These are phyloP conservation scores for Penaeus monodon DNA, from an alignment of 2,888 invertebrate genomes.

Conservation along the genomic window DNA sequence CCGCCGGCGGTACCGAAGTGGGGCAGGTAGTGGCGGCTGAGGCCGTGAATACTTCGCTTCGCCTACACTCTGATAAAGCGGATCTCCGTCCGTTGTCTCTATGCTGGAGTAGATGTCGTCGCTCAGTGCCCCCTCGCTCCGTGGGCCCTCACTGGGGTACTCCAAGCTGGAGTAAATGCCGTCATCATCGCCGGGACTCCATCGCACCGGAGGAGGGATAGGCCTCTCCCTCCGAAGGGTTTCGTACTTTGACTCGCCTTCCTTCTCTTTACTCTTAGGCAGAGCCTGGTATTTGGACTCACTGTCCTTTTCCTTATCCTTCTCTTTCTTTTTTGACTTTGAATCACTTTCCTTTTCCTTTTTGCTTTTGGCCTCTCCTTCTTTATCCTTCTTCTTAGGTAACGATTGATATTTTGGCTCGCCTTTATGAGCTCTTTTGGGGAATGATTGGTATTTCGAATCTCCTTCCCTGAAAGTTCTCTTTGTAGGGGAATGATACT, in stretches of 20 bases:
- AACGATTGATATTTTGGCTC: slow-evolving; percentile 52
- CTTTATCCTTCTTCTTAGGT: slow-evolving; percentile 43
- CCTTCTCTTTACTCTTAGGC: slow-evolving; percentile 36
- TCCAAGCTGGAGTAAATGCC: slow-evolving; percentile 63
- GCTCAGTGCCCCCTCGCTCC: slow-evolving; percentile 45
- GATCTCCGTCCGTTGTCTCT: slow-evolving; percentile 55
- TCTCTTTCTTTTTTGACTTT: slow-evolving; percentile 5
- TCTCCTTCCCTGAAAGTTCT: slow-evolving; percentile 53
- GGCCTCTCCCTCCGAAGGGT: slow-evolving; percentile 28
- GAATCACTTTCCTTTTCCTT: slow-evolving; percentile 34
- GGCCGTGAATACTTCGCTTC: slow-evolving; percentile 62
- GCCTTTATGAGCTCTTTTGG: slow-evolving; percentile 39
- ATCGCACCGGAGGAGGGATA: slow-evolving; percentile 38
- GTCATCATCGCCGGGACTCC: slow-evolving; percentile 62
- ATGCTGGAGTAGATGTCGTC: slow-evolving; percentile 64
- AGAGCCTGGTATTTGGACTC: slow-evolving; percentile 31
- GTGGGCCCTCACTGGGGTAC: slow-evolving; percentile 44
- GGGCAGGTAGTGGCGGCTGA: slow-evolving; percentile 63
- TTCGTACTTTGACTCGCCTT: not conserved
- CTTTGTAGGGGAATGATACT: slow-evolving; percentile 51
- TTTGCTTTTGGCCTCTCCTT: slow-evolving; percentile 19
- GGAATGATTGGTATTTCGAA: slow-evolving; percentile 29
- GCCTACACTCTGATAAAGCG: slow-evolving; percentile 59
- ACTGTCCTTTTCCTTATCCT: not conserved
- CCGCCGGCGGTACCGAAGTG: slow-evolving; percentile 60